Evolutionary conservation across 2,888 invertebrate genomes (phyloP).

Genomic region (Baronia brevicornis): DNA sequence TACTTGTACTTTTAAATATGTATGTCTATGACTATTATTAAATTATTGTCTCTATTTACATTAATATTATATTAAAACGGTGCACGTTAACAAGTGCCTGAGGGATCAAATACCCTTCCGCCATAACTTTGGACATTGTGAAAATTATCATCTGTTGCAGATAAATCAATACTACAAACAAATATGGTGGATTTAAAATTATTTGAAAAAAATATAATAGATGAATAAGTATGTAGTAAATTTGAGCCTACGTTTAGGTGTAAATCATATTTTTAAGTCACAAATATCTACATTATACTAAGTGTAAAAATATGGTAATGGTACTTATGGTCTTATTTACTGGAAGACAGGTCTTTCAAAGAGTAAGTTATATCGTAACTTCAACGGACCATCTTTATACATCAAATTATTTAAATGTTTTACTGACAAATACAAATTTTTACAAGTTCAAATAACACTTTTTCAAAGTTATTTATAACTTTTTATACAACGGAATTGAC

Average conservation of each 20-base stretch:
- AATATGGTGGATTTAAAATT: no score
- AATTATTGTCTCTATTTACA: constrained; percentile 2
- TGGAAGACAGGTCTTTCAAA: constrained; percentile 3
- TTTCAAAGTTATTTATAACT: constrained; percentile 37
- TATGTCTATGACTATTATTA: background rate
- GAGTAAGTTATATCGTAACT: constrained; percentile 15
- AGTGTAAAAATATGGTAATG: constrained; percentile 2
- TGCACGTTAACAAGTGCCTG: constrained; percentile 65
- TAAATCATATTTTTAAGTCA: background rate
- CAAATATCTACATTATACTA: constrained; percentile 1
- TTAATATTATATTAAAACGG: constrained; percentile 25
- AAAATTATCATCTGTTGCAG: constrained; percentile 76
- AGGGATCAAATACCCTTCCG: constrained; percentile 65
- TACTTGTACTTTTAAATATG: background rate
- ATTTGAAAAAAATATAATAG: no score
- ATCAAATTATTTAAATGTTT: constrained; percentile 31
- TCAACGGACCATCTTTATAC: constrained; percentile 12
- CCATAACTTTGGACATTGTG: constrained; percentile 69
- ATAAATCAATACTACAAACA: no score
- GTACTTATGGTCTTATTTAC: constrained; percentile 1
- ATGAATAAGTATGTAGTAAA: no score
- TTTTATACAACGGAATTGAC: constrained; percentile 72
- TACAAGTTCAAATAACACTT: constrained; percentile 50
- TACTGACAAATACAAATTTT: constrained; percentile 36
- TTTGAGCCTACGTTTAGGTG: background rate